phyloP scores from a whole-genome alignment of 2,797 vertebrate species.

The Ataeniobius toweri region DNA sequence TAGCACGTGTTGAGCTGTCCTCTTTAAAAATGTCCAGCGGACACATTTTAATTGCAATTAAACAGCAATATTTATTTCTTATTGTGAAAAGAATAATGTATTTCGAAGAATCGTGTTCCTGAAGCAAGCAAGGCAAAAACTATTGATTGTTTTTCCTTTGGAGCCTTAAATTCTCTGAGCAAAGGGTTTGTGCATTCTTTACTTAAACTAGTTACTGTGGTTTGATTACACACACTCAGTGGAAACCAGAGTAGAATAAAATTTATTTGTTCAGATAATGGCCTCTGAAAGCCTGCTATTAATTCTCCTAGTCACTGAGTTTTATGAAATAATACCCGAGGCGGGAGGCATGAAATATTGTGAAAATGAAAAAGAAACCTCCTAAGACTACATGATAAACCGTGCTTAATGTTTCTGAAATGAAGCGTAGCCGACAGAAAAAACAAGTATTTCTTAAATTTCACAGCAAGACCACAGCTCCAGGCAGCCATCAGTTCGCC shows the following conservation, averaged over 20 bases:
- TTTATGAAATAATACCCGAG: not conserved
- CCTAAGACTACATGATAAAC: not conserved
- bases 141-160: not conserved
- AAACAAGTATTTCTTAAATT: not conserved
- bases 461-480: not conserved
- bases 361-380: not conserved
- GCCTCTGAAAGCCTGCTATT: not conserved
- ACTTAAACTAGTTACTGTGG: not conserved
- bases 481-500: not conserved
- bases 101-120: not conserved
- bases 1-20: not conserved
- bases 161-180: not conserved
- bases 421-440: too few relatives aligned
- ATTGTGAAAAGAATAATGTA: not conserved
- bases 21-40: not conserved
- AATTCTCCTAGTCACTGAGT: not conserved
- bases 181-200: not conserved
- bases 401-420: too few relatives aligned
- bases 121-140: not conserved
- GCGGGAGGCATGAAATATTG: not conserved
- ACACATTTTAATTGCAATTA: not conserved
- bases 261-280: not conserved
- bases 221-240: constrained; percentile 1
- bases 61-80: not conserved
- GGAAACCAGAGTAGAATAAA: not conserved